phyloP scores from a whole-genome alignment of 2,113 vertebrate species.

The Colinus virginianus region DNA sequence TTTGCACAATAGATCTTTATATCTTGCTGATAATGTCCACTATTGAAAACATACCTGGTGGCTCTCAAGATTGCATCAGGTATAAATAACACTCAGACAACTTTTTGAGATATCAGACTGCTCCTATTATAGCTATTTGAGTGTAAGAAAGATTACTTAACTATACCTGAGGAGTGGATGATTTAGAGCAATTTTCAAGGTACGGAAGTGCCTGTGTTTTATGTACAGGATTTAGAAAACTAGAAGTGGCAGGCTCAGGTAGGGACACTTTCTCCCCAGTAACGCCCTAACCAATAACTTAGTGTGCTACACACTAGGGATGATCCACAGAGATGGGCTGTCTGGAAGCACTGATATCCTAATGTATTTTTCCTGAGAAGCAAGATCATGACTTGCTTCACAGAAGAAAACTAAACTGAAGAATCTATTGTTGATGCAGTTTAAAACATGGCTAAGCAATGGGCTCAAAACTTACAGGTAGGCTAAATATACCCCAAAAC shows the following conservation, averaged over 20 bases:
- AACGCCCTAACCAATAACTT: not conserved
- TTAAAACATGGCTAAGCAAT: not conserved
- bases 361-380: not conserved
- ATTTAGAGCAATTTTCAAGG: not conserved
- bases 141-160: not conserved
- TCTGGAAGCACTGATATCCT: not conserved
- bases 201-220: not conserved
- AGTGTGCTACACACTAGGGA: not conserved
- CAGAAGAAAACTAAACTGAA: not conserved
- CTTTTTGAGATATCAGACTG: too few species aligned
- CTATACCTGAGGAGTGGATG: not conserved
- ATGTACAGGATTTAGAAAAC: not conserved
- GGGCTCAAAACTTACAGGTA: not conserved
- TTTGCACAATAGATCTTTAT: not conserved
- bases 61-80: not conserved
- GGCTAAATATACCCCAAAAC: not conserved
- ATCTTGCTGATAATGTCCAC: not conserved
- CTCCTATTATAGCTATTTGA: too few species aligned
- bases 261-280: not conserved
- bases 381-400: not conserved
- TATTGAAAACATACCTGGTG: not conserved
- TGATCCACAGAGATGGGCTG: fast-evolving
- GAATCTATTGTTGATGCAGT: not conserved
- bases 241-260: not conserved
- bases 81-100: not conserved